Base-by-base conservation (phyloP, 1,140 invertebrate species). In the Euwallacea fornicatus region DNA sequence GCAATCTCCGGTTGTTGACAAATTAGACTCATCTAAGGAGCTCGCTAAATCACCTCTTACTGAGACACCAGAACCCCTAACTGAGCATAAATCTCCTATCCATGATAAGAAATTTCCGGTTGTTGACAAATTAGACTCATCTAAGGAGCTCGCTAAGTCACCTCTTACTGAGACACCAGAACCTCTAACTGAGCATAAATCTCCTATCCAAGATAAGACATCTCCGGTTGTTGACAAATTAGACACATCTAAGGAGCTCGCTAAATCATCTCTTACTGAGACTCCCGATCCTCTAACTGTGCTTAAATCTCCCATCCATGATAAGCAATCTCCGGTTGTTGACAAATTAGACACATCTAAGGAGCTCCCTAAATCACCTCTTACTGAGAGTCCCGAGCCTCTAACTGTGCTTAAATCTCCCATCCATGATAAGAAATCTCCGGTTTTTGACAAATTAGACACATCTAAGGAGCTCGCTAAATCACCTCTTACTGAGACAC, bases 181-280 rank as follows among this genome's bases (percentile, higher is more conserved):
- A 46, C 44, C 0, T 0, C 11, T 11, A 46, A 7, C 44, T 46
- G 44, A 46, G 11, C 44, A 0, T 0, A 46, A 46, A 46, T 46
- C 44, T 11, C 44, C 44, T 10, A 8, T 46, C 7, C 7, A 8
- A 46, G 44, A 11, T 8, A 11, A 46, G 7, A 46, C 7, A 46
- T 46, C 11, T 8, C 44, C 44, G 11, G 7, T 46, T 7, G 11
- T 11, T 8, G 7, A 7, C 11, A 46, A 46, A 46, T 7, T 46
- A 56, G 16, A 56, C 8, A 8, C 8, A 15, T 56, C 16, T 56
- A 13, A n/a, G 11, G 54, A 56, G 7, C 11, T 56, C 13, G 7
- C 54, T 56, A 56, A 56, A 13, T 56, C 54, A 56, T 8, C 54
- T n/a, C n/a, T n/a, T n/a, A n/a, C n/a, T n/a, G n/a, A n/a, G n/a